Conservation (phyloP, 2,797 vertebrate species). For the Protonibea diacanthus region DNA sequence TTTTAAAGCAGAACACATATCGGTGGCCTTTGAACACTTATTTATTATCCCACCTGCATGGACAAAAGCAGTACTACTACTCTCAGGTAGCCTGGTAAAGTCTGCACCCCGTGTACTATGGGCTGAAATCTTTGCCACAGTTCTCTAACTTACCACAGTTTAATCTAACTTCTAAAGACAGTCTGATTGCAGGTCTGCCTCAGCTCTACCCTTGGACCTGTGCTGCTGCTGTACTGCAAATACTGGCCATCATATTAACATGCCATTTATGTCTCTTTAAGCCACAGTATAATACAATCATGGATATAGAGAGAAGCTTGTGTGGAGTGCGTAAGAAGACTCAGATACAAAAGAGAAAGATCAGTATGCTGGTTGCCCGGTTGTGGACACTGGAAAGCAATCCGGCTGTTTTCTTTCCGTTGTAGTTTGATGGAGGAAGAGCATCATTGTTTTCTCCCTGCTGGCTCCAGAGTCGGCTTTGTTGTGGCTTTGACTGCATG, state of each 20-base stretch:
- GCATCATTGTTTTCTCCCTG: neutral
- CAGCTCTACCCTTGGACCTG: neutral
- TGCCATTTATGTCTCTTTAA: neutral
- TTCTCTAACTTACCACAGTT: too few relatives aligned
- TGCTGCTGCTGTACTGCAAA: neutral
- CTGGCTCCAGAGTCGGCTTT: neutral
- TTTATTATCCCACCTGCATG: neutral
- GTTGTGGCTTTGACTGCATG: neutral
- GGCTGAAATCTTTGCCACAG: too few relatives aligned
- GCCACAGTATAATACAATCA: neutral
- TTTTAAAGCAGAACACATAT: neutral
- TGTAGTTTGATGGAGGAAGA: neutral
- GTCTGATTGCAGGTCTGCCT: neutral
- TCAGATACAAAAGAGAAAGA: neutral
- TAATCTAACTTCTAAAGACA: neutral
- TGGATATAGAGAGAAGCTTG: neutral
- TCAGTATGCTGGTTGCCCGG: too few relatives aligned
- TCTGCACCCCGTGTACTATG: too few relatives aligned
- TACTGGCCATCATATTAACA: neutral
- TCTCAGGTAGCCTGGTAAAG: too few relatives aligned
- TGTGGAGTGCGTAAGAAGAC: neutral
- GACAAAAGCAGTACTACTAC: neutral
- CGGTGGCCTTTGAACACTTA: neutral
- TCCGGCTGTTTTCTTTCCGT: neutral
- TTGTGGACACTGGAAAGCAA: neutral